Evolutionary conservation across 2,113 vertebrate genomes (phyloP).

Genomic region (Brachypodius melanocephalos): DNA sequence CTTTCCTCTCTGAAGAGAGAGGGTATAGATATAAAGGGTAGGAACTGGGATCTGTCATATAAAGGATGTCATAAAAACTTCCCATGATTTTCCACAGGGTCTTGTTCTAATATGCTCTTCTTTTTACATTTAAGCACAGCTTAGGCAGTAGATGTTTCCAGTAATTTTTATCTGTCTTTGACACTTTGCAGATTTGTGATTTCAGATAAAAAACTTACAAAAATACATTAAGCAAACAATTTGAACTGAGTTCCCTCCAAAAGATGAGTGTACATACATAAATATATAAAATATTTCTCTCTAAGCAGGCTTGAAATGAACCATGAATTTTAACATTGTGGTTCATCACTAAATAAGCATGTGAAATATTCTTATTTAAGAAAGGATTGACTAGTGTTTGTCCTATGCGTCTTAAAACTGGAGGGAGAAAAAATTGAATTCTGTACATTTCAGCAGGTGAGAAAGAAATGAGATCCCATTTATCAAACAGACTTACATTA

Average conservation of each 20-base stretch:
- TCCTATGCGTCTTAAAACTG: not conserved
- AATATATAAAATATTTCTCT: not conserved
- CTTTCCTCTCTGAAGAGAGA: not conserved
- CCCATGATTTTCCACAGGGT: not conserved
- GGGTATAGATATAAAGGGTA: not conserved
- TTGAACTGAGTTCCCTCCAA: not conserved
- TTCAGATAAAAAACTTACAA: not conserved
- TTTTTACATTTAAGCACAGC: not conserved
- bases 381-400: not conserved
- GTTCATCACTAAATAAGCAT: not conserved
- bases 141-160: not conserved
- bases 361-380: not conserved
- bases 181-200: not conserved
- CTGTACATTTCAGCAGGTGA: not conserved
- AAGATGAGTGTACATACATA: not conserved
- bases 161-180: not conserved
- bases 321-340: not conserved
- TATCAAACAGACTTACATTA: slow-evolving; percentile 2
- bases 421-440: not conserved
- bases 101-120: not conserved
- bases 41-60: not conserved
- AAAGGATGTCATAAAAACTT: not conserved
- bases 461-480: not conserved
- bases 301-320: not conserved
- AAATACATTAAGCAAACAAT: not conserved